Percentiles rank a stretch among this genome's conserved stretches.
Conservation (phyloP, 2,797 vertebrate genomes). For the Karalla daura region DNA sequence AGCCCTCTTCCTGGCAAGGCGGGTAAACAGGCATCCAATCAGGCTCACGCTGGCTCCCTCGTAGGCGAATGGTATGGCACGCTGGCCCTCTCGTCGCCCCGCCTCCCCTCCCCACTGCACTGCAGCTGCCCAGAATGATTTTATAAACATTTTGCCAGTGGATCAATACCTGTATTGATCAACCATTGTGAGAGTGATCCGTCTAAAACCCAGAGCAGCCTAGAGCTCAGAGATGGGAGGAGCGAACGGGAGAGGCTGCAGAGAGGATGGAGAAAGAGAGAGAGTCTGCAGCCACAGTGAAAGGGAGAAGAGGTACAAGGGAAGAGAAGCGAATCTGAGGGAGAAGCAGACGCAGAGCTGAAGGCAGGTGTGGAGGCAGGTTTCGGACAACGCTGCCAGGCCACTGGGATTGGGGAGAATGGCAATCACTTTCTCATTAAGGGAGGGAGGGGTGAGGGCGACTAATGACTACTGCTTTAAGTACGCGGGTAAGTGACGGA, state of each 20-base stretch:
- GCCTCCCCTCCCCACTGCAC: conserved; percentile 72
- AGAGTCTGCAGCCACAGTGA: conserved; percentile 85
- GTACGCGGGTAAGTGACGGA: conserved; percentile 79
- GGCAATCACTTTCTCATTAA: conserved; percentile 87
- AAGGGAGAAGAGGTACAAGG: conserved; percentile 84
- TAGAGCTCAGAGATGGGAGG: conserved; percentile 88
- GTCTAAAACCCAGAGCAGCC: conserved; percentile 90
- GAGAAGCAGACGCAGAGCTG: conserved; percentile 77
- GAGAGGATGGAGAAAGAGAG: conserved; percentile 85
- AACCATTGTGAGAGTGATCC: conserved; percentile 99
- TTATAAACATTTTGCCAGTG: conserved; percentile 99
- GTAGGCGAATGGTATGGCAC: conserved; percentile 82
- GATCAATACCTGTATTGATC: conserved; percentile 99
- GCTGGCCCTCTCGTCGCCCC: conserved; percentile 74
- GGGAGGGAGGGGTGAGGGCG: conserved; percentile 70
- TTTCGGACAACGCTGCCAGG: conserved; percentile 74
- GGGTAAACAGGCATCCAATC: conserved; percentile 81
- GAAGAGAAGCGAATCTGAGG: conserved; percentile 76
- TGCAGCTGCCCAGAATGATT: conserved; percentile 91
- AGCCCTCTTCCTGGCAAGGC: conserved; percentile 79
- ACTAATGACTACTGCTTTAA: conserved; percentile 82
- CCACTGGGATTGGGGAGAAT: conserved; percentile 75
- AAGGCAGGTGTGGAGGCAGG: conserved; percentile 83
- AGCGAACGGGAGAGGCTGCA: conserved; percentile 84
- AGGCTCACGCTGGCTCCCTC: conserved; percentile 71